Conservation (phyloP, 1,140 invertebrate species). For the Apocrypta bakeri region DNA sequence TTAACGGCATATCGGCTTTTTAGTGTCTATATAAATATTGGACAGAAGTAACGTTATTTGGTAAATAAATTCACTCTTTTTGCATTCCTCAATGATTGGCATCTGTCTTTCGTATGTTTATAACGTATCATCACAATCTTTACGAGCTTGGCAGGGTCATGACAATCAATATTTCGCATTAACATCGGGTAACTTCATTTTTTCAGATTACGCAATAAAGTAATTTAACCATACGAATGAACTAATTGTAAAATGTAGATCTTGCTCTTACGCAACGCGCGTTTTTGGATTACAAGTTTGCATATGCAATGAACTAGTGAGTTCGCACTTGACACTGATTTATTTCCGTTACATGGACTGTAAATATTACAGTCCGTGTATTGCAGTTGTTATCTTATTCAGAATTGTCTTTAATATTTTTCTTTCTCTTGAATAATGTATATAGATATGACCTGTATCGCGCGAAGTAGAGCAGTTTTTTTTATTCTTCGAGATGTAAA, state of each 20-base stretch:
- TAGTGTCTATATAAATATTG: too few species aligned
- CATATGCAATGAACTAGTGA: slow-evolving; percentile 31
- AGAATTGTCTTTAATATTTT: background rate
- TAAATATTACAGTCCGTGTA: background rate
- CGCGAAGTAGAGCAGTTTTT: background rate
- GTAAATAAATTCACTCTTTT: background rate
- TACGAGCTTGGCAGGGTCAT: background rate
- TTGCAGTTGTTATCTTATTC: background rate
- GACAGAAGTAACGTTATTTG: background rate
- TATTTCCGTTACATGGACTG: slow-evolving; percentile 19
- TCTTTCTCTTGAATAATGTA: too few species aligned
- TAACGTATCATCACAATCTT: too few species aligned
- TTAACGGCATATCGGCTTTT: background rate
- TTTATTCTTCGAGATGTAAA: background rate
- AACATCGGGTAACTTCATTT: too few species aligned
- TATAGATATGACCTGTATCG: background rate
- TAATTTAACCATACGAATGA: too few species aligned
- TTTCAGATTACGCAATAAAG: too few species aligned
- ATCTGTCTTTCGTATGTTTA: too few species aligned
- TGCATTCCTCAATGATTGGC: too few species aligned
- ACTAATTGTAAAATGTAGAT: too few species aligned
- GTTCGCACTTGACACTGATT: slow-evolving; percentile 37
- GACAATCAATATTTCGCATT: too few species aligned
- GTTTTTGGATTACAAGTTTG: slow-evolving; percentile 46
- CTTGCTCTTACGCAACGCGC: slow-evolving; percentile 56